Evolutionary conservation across 92 coral and sea anemone genomes (phyloP).

Genomic region (Paramuricea clavata): DNA sequence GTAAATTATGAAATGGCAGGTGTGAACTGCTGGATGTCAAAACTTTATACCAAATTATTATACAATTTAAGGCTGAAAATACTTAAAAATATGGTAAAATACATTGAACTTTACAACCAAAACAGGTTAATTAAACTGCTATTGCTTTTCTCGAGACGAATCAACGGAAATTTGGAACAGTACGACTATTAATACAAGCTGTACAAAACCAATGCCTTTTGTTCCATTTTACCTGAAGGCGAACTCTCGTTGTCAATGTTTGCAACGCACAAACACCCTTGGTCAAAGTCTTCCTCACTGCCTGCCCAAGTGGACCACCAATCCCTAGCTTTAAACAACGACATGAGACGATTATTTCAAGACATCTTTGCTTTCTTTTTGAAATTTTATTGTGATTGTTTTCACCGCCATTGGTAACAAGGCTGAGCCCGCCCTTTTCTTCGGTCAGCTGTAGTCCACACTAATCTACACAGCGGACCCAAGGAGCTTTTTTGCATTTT

Average conservation of each 20-base stretch:
- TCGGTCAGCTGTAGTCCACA: neutral
- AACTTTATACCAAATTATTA: no score
- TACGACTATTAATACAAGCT: neutral
- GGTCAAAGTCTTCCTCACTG: slow-evolving; percentile 97
- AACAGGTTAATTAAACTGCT: no score
- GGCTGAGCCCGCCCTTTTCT: slow-evolving; percentile 10
- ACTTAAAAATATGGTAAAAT: no score
- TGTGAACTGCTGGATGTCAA: no score
- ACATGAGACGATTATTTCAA: slow-evolving; percentile 71
- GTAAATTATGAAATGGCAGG: no score
- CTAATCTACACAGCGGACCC: neutral
- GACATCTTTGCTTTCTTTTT: neutral
- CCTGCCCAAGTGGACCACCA: slow-evolving; percentile 99
- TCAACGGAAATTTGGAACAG: neutral
- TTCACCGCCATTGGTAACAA: slow-evolving; percentile 57
- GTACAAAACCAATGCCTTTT: neutral
- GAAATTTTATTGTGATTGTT: slow-evolving; percentile 21
- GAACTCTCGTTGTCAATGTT: slow-evolving; percentile 87
- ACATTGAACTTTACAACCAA: no score
- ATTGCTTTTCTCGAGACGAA: neutral
- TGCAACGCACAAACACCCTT: slow-evolving; percentile 93
- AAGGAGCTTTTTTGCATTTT: neutral
- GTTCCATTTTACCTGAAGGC: slow-evolving; percentile 71
- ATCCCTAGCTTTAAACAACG: slow-evolving; percentile 99
- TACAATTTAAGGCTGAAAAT: no score